Conservation (phyloP, 1,140 invertebrate species). For the Aphis gossypii region DNA sequence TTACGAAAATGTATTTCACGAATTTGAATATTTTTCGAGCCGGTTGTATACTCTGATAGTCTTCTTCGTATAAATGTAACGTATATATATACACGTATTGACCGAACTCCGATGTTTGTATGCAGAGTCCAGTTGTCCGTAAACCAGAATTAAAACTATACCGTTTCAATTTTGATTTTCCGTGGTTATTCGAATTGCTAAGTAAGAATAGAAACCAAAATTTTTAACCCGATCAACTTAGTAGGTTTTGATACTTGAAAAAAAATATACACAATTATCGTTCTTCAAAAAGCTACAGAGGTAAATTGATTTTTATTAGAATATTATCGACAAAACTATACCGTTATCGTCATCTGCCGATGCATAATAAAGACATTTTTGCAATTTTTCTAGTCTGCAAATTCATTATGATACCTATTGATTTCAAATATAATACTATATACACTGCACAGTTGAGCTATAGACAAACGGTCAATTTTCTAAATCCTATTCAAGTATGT, state of each 20-base stretch:
- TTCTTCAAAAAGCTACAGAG: neutral
- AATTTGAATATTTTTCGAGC: conserved; percentile 16
- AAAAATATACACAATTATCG: neutral
- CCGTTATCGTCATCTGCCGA: neutral
- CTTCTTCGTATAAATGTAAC: neutral
- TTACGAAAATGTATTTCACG: neutral
- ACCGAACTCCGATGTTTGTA: neutral
- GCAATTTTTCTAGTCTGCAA: neutral
- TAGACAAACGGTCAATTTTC: neutral
- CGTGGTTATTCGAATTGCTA: neutral
- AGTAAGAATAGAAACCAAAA: neutral
- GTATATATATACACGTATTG: neutral
- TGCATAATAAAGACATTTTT: neutral
- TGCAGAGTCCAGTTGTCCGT: neutral
- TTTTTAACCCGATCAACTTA: neutral
- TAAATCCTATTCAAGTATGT: neutral
- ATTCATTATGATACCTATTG: neutral
- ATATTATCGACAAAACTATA: neutral
- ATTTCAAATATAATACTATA: neutral
- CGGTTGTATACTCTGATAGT: no score
- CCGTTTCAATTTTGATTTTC: neutral
- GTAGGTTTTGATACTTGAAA: no score
- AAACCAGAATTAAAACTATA: neutral
- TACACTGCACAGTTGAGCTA: neutral
- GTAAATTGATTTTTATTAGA: no score